A percentile compares a stretch with the other conserved stretches of the same genome.
Conservation (phyloP, 1,140 invertebrate species). For the Polyergus mexicanus region DNA sequence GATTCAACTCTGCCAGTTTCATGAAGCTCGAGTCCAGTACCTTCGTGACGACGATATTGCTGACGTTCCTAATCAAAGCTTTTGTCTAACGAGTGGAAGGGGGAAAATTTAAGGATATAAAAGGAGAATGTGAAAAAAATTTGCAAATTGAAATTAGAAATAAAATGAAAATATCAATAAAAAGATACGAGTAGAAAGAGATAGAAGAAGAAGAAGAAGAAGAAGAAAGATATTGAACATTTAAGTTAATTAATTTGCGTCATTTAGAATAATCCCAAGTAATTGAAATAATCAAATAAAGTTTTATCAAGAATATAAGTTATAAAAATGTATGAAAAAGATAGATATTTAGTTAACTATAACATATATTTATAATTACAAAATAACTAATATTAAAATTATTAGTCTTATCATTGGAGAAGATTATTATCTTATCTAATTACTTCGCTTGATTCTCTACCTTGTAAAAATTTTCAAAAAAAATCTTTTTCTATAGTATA, state of each 20-base stretch:
- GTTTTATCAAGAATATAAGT: conserved; percentile 4
- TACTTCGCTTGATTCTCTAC: background rate
- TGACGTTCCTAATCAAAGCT: background rate
- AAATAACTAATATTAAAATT: conserved; percentile 18
- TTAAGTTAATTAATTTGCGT: background rate
- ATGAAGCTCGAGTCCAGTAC: background rate
- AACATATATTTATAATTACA: background rate
- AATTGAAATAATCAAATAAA: background rate
- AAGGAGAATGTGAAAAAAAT: background rate
- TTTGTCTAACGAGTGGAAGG: conserved; percentile 28
- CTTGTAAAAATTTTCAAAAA: background rate
- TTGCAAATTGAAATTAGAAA: background rate
- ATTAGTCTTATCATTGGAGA: background rate
- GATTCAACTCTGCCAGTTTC: conserved; percentile 19
- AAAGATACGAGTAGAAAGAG: conserved; percentile 19
- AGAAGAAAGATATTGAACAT: conserved; percentile 10
- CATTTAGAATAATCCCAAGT: conserved; percentile 31
- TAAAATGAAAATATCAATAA: background rate
- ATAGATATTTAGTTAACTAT: background rate
- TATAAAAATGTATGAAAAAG: background rate
- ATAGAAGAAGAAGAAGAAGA: conserved; percentile 9
- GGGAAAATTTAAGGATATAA: background rate
- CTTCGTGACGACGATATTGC: background rate
- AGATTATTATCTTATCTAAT: conserved; percentile 9
- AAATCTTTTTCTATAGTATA: background rate